phyloP scores from a whole-genome alignment of 2,797 vertebrate species.

The Sebastes kiyomatsui region DNA sequence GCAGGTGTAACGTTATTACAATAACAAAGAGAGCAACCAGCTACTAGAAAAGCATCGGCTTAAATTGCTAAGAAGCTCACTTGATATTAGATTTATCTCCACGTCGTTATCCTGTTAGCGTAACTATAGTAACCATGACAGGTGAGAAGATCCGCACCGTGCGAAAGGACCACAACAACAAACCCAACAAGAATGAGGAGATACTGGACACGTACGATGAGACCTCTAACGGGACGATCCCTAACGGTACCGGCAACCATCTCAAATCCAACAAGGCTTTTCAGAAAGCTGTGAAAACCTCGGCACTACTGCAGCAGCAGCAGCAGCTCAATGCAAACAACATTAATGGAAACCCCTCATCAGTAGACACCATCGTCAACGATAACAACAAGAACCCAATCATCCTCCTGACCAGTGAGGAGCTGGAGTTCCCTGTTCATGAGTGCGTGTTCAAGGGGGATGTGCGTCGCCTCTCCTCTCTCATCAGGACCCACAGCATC shows the following conservation, averaged over 20 bases:
- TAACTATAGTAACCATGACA: constrained; percentile 81
- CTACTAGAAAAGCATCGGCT: background rate
- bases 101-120: background rate
- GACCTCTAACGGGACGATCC: constrained; percentile 79
- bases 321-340: constrained; percentile 80
- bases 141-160: constrained; percentile 92
- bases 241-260: constrained; percentile 69
- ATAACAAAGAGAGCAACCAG: background rate
- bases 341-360: constrained; percentile 68
- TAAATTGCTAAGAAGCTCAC: background rate
- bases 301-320: constrained; percentile 53
- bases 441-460: constrained; percentile 94
- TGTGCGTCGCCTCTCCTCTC: constrained; percentile 91
- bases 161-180: constrained; percentile 89
- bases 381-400: constrained; percentile 80
- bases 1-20: constrained; percentile 48
- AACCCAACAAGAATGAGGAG: constrained; percentile 88
- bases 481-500: constrained; percentile 94
- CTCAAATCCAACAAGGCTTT: constrained; percentile 83
- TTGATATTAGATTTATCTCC: background rate
- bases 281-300: constrained; percentile 70
- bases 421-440: constrained; percentile 88
- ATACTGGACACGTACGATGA: constrained; percentile 87
- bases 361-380: constrained; percentile 50
- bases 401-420: constrained; percentile 62